A percentile compares a stretch with the other conserved stretches of the same genome.
Evolutionary conservation across 2,797 vertebrate genomes (phyloP).

Genomic region (Calcarius lapponicus): DNA sequence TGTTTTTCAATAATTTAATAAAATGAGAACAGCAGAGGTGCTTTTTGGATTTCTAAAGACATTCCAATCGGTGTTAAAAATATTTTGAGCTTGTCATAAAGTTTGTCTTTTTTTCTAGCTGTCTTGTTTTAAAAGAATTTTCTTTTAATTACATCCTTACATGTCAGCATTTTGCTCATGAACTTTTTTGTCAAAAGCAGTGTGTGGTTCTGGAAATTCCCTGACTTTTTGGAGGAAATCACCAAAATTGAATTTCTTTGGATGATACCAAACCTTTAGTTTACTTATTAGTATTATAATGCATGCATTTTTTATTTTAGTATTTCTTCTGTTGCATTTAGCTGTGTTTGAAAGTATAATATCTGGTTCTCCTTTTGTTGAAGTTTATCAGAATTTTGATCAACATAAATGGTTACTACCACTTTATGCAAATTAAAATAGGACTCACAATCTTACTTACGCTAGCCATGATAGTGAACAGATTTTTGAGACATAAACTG

Average conservation of each 20-base stretch:
- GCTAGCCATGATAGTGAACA: not conserved
- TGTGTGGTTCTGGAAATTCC: not conserved
- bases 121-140: not conserved
- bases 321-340: constrained; percentile 16
- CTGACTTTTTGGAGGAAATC: not conserved
- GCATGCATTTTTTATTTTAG: not conserved
- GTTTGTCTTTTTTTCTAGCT: not conserved
- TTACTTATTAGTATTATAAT: not conserved
- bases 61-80: not conserved
- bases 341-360: not conserved
- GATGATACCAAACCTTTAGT: not conserved
- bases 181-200: not conserved
- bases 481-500: not conserved
- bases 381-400: not conserved
- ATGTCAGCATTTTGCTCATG: not conserved
- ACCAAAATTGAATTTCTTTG: not conserved
- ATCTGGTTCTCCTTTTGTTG: not conserved
- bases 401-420: not conserved
- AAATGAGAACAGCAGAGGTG: not conserved
- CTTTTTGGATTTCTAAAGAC: not conserved
- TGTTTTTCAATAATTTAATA: not conserved
- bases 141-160: not conserved
- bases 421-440: not conserved
- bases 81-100: not conserved
- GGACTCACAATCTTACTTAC: not conserved